phyloP scores from a whole-genome alignment of 2,113 vertebrate species.

The Muntiacus muntjak region DNA sequence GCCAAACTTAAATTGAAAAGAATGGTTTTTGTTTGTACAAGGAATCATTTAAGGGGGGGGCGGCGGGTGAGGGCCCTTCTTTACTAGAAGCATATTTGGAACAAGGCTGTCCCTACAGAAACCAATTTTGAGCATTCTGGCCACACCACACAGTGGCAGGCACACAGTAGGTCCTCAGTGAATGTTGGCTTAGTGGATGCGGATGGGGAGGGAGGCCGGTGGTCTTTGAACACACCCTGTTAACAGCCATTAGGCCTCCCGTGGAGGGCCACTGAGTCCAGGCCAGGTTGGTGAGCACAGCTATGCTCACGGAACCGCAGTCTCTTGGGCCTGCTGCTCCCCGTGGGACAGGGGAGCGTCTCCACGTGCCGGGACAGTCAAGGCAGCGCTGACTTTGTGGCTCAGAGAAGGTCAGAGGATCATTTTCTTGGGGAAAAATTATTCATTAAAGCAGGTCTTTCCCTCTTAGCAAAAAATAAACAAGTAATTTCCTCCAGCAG shows the following conservation, averaged over 20 bases:
- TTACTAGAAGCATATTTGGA: neutral
- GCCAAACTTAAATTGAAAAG: neutral
- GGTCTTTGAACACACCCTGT: neutral
- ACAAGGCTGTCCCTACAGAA: no score
- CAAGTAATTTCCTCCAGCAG: neutral
- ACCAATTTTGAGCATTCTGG: rapidly evolving
- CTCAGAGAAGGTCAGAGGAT: neutral
- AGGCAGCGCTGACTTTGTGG: neutral
- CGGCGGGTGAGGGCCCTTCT: neutral
- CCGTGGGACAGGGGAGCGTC: rapidly evolving
- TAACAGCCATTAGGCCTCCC: neutral
- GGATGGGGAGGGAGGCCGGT: neutral
- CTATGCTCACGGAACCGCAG: neutral
- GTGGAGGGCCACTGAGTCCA: rapidly evolving
- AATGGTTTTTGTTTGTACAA: neutral
- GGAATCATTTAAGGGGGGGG: neutral
- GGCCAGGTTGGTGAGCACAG: neutral
- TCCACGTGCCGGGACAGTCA: neutral
- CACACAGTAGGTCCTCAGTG: neutral
- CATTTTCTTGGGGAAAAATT: neutral
- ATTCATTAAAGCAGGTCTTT: neutral
- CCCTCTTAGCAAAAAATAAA: neutral
- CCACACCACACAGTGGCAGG: rapidly evolving
- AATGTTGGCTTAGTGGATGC: neutral
- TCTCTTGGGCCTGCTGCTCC: neutral